These are phyloP conservation scores for Drosophila pandora DNA, from an alignment of 1,140 invertebrate species.

Conservation along the genomic window DNA sequence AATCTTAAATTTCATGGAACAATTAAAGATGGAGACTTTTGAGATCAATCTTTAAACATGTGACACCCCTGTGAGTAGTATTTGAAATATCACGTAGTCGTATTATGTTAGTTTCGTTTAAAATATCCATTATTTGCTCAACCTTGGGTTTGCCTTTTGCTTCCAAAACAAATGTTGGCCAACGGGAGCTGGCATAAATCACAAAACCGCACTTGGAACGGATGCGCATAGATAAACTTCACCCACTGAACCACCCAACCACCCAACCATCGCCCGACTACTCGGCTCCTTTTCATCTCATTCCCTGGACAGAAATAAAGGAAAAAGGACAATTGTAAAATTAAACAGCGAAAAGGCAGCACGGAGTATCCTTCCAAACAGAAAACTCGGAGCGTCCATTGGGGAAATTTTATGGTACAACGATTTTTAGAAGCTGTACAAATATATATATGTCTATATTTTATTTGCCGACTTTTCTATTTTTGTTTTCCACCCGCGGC, in stretches of 20 bases:
- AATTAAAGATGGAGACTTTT: background rate
- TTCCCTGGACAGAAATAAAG: constrained; percentile 35
- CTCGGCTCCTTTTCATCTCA: constrained; percentile 7
- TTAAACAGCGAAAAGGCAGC: constrained; percentile 76
- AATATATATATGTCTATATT: constrained; percentile 45
- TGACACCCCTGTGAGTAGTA: constrained; percentile 4
- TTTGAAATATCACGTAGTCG: constrained; percentile 1
- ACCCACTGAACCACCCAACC: constrained; percentile 10
- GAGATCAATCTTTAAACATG: background rate
- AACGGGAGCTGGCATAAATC: constrained; percentile 72
- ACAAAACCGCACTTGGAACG: constrained; percentile 68
- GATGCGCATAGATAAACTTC: constrained; percentile 66
- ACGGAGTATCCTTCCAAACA: constrained; percentile 46
- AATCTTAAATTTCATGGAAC: background rate
- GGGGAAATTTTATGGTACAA: constrained; percentile 81
- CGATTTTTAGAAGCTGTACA: constrained; percentile 66
- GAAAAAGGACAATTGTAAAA: constrained; percentile 80
- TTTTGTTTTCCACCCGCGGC: constrained; percentile 42
- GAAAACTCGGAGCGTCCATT: constrained; percentile 63
- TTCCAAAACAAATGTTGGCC: constrained; percentile 73
- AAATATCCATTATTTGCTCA: constrained; percentile 23
- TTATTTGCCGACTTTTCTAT: constrained; percentile 27
- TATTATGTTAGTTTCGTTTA: background rate
- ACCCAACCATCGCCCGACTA: background rate
- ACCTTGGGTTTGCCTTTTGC: constrained; percentile 25